A percentile compares a stretch with the other conserved stretches of the same genome.
These are phyloP conservation scores for Lycophotia porphyrea DNA, from an alignment of 2,888 invertebrate species.

Conservation along the genomic window DNA sequence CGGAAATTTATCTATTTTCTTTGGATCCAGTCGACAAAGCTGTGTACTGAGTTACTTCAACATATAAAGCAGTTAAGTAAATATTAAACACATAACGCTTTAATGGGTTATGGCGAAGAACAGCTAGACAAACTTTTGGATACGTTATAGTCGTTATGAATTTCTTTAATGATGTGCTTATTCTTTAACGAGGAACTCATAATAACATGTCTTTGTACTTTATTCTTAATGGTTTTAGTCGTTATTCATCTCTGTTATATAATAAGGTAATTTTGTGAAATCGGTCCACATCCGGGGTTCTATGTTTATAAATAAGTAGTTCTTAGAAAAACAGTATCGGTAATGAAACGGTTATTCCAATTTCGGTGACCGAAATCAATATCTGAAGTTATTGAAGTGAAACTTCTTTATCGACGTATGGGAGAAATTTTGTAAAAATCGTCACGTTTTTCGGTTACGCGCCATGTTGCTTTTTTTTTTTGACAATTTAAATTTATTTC, in stretches of 20 bases:
- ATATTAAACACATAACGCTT: neutral
- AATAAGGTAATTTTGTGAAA: neutral
- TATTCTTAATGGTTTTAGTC: constrained; percentile 19
- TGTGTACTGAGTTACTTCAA: neutral
- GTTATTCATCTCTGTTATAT: neutral
- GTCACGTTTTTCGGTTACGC: too few species aligned
- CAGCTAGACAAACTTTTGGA: neutral
- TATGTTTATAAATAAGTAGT: neutral
- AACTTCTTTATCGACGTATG: too few species aligned
- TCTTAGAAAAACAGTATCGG: neutral
- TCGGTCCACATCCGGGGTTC: neutral
- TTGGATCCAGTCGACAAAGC: neutral
- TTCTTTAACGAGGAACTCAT: constrained; percentile 41
- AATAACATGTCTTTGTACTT: constrained; percentile 15
- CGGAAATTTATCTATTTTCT: neutral
- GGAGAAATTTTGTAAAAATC: too few species aligned
- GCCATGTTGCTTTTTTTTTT: too few species aligned
- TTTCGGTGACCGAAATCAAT: neutral
- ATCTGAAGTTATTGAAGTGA: neutral
- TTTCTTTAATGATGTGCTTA: constrained; percentile 42
- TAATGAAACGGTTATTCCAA: neutral
- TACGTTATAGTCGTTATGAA: constrained; percentile 32
- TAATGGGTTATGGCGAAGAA: neutral
- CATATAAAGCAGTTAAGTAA: neutral
- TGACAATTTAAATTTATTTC: too few species aligned